Percentiles rank a stretch among this genome's conserved stretches.
These are phyloP conservation scores for Caracal caracal DNA, from an alignment of 2,113 vertebrate species.

Conservation along the genomic window DNA sequence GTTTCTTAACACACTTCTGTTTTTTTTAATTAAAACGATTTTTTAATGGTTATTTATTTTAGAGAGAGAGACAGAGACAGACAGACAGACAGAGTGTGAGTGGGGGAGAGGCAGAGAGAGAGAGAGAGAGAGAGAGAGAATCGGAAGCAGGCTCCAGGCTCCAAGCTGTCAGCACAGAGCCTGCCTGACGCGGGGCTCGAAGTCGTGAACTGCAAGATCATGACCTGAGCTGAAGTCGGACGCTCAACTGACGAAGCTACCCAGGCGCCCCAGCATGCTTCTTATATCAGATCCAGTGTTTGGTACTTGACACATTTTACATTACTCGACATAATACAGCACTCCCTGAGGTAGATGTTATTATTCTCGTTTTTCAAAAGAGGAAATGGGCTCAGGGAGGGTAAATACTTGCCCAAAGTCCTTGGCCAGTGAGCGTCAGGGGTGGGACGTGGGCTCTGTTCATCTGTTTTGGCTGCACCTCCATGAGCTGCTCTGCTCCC, in stretches of 20 bases:
- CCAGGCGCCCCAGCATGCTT: background rate
- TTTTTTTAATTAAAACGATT: too few relatives aligned
- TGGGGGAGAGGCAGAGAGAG: too few relatives aligned
- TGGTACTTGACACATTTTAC: background rate
- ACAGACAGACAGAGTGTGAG: too few relatives aligned
- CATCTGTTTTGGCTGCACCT: background rate
- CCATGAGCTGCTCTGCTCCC: background rate
- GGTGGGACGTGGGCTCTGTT: rapidly evolving
- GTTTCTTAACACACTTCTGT: background rate
- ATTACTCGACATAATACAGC: background rate
- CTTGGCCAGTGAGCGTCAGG: background rate
- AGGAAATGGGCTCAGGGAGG: background rate
- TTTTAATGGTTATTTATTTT: too few relatives aligned
- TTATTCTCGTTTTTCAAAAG: background rate
- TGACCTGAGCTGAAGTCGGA: too few relatives aligned
- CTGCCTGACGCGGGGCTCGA: too few relatives aligned
- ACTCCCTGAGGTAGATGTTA: background rate
- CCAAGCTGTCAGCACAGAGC: too few relatives aligned
- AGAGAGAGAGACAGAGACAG: too few relatives aligned
- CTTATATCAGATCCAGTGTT: background rate
- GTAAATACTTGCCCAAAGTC: background rate
- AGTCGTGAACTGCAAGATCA: too few relatives aligned
- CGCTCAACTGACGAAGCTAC: too few relatives aligned
- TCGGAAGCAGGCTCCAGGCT: too few relatives aligned
- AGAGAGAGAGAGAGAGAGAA: too few relatives aligned